Evolutionary conservation across 2,888 invertebrate species (phyloP), one percentile per base, ranked within the genome.

Genomic region (Idaea aversata): DNA sequence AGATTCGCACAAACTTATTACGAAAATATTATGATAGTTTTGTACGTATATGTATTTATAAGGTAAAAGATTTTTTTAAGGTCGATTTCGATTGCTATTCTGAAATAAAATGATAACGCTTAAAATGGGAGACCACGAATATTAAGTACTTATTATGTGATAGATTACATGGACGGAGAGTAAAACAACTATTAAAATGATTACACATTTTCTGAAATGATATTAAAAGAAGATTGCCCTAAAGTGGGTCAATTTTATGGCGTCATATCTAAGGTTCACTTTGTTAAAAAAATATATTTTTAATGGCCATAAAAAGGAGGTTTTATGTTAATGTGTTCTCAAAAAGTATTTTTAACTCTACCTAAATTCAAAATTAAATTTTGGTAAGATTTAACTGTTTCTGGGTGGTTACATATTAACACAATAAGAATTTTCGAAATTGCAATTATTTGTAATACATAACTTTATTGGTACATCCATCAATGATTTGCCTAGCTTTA

Each of bases 81-180:
- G 25, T 25, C 7, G 47, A 47, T 47, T 13, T 13, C 7, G 47
- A n/a, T n/a, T n/a, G n/a, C n/a, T n/a, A n/a, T n/a, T n/a, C 13
- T 47, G 47, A 47, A 47, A 13, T 47, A 47, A 47, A 47, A 47
- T 47, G 47, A 47, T 47, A 68, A 69, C 66, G 62, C 72, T 67
- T 77, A 75, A 76, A 74, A 67, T 59, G 61, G 68, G 15, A 85
- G 82, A 88, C 83, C 84, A 88, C 82, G 68, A 74, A 68, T 47
- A 87, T 92, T 92, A 92, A 92, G 91, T 92, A 92, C 92, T 88
- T 88, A 87, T 80, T 83, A 81, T 79, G 86, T 86, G 86, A 86
- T 84, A 83, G 83, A 82, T 80, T 67, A 70, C 79, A 82, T 90
- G 91, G 91, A 92, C 91, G 92, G 92, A 92, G 88, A 84, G 87